These are phyloP conservation scores for Pelmatolapia mariae DNA, from an alignment of 2,113 vertebrate species.

Conservation along the genomic window DNA sequence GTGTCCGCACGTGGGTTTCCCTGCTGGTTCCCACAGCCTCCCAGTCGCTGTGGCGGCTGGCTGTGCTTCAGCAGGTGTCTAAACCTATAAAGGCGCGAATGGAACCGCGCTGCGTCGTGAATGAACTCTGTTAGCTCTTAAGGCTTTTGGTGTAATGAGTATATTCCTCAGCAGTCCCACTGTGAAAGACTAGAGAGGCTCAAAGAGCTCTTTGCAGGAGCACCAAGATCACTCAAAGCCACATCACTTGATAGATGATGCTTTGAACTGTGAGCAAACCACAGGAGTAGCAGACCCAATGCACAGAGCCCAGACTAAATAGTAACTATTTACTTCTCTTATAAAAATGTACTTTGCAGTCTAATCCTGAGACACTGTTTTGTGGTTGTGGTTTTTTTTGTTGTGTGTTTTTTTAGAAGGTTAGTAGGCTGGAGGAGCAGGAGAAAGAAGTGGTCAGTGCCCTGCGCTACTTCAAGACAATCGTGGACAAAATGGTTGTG, in stretches of 20 bases:
- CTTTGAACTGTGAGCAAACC: constrained; percentile 1
- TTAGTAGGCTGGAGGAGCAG: constrained; percentile 89
- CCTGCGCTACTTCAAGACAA: constrained; percentile 95
- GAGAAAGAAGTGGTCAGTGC: constrained; percentile 98
- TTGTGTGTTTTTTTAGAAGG: constrained; percentile 71
- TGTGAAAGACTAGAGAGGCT: not conserved
- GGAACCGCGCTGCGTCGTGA: constrained; percentile 25
- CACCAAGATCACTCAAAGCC: constrained; percentile 3
- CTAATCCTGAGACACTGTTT: not conserved
- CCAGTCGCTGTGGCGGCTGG: not conserved
- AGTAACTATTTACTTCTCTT: not conserved
- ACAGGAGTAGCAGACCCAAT: not conserved
- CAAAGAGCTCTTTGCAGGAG: constrained; percentile 2
- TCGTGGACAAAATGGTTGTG: constrained; percentile 97
- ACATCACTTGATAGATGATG: constrained; percentile 22
- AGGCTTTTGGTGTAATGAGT: constrained; percentile 32
- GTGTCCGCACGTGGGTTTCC: constrained; percentile 9
- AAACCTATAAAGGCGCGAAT: constrained; percentile 34
- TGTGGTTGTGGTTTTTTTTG: not conserved
- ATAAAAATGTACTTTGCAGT: not conserved
- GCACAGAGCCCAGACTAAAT: not conserved
- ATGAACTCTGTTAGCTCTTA: constrained; percentile 28
- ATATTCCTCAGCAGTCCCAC: constrained; percentile 11
- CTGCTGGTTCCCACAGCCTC: constrained; percentile 52
- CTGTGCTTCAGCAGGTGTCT: constrained; percentile 45